A percentile compares a stretch with the other conserved stretches of the same genome.
Evolutionary conservation across 2,797 vertebrate genomes (phyloP).

Genomic region (Thripadectes ignobilis): DNA sequence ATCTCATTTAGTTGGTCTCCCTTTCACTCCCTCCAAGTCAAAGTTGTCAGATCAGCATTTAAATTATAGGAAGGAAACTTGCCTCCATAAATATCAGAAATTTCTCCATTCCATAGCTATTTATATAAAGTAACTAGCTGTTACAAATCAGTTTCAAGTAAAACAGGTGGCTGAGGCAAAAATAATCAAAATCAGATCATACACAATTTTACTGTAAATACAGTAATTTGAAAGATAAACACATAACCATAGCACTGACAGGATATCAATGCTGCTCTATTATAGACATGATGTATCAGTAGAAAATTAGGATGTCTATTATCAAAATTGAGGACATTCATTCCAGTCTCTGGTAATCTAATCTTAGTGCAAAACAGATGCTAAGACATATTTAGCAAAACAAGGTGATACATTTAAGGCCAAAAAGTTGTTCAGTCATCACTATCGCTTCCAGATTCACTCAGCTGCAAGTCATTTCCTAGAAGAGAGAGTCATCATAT

Average conservation of each 20-base stretch:
- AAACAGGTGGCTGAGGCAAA: conserved; percentile 70
- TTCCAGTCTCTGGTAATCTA: conserved; percentile 62
- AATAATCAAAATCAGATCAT: conserved; percentile 64
- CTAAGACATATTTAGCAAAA: conserved; percentile 59
- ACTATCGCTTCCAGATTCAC: conserved; percentile 95
- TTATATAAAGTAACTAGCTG: conserved; percentile 63
- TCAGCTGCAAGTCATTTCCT: conserved; percentile 96
- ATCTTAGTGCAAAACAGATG: conserved; percentile 74
- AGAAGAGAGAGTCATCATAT: conserved; percentile 60
- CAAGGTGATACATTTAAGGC: conserved; percentile 63
- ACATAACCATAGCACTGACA: conserved; percentile 53
- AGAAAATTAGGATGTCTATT: conserved; percentile 71
- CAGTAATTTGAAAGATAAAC: conserved; percentile 67
- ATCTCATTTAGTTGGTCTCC: conserved; percentile 44
- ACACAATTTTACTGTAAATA: conserved; percentile 69
- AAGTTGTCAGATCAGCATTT: conserved; percentile 55
- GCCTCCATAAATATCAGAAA: conserved; percentile 60
- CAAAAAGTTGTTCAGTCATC: conserved; percentile 82
- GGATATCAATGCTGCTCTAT: conserved; percentile 44
- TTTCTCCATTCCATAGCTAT: conserved; percentile 46
- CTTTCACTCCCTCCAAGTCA: conserved; percentile 33
- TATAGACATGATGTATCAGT: conserved; percentile 43
- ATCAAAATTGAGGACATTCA: conserved; percentile 67
- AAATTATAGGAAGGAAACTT: conserved; percentile 59
- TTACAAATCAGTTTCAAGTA: conserved; percentile 68